These are phyloP conservation scores for Crenichthys baileyi DNA, from an alignment of 2,797 vertebrate species.

Conservation along the genomic window DNA sequence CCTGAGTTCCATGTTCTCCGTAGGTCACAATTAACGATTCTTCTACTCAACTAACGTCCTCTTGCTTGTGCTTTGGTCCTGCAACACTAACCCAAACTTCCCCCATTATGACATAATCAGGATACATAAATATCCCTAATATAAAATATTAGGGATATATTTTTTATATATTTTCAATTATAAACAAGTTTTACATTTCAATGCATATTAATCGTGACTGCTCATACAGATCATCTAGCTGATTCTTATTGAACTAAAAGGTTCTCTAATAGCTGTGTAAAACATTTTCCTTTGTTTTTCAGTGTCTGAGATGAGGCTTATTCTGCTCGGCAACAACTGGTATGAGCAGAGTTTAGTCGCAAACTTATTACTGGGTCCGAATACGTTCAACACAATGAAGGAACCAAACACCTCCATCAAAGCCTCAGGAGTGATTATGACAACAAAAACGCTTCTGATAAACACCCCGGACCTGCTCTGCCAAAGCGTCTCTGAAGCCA, in stretches of 20 bases:
- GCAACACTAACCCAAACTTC: too few species aligned
- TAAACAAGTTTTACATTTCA: too few species aligned
- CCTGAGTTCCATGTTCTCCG: too few species aligned
- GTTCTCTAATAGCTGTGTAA: background rate
- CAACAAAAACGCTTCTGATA: conserved; percentile 4
- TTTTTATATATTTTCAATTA: too few species aligned
- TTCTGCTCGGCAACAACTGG: conserved; percentile 35
- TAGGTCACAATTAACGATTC: too few species aligned
- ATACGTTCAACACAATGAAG: background rate
- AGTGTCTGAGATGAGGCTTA: conserved; percentile 35
- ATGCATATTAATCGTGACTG: too few species aligned
- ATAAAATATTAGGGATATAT: too few species aligned
- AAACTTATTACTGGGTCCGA: conserved; percentile 18
- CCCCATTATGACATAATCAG: too few species aligned
- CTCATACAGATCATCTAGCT: too few species aligned
- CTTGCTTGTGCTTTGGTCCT: too few species aligned
- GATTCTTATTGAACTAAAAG: background rate
- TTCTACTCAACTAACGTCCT: too few species aligned
- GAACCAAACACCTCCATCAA: background rate
- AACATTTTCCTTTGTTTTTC: background rate
- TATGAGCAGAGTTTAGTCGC: background rate
- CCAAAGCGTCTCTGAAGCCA: background rate
- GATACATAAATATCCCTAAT: too few species aligned
- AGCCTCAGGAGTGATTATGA: background rate
- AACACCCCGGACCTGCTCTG: conserved; percentile 23